A percentile compares a stretch with the other conserved stretches of the same genome.
These are phyloP conservation scores for Pipistrellus pygmaeus DNA, from an alignment of 2,797 vertebrate genomes.

Conservation along the genomic window DNA sequence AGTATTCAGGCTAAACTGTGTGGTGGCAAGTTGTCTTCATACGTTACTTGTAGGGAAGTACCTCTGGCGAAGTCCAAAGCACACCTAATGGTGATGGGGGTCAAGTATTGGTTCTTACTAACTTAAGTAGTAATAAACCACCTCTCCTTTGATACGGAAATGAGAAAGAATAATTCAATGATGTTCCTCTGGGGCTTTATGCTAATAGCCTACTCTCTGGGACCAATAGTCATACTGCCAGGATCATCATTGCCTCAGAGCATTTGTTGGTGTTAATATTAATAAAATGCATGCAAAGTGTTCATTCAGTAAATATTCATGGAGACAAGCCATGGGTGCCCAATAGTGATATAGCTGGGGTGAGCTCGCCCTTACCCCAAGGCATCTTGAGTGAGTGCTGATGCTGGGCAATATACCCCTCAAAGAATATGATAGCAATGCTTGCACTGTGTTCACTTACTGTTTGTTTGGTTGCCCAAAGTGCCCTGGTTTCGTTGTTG, in stretches of 20 bases:
- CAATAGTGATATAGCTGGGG: background rate
- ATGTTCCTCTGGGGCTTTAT: background rate
- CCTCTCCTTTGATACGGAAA: background rate
- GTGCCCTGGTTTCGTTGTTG: background rate
- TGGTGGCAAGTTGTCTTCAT: accelerated
- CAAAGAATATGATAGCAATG: accelerated
- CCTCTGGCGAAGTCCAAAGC: background rate
- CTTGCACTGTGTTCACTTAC: background rate
- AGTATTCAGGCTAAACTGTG: background rate
- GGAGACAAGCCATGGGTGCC: background rate
- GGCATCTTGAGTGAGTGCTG: accelerated
- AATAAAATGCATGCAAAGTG: constrained; percentile 14
- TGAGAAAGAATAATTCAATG: background rate
- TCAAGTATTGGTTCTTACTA: background rate
- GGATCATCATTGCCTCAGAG: background rate
- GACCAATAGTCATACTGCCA: background rate
- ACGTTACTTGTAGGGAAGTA: background rate
- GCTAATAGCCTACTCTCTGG: background rate
- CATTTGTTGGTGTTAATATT: constrained; percentile 37
- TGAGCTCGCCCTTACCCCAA: background rate
- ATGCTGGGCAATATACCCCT: background rate
- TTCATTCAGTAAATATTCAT: constrained; percentile 23
- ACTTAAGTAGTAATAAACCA: background rate
- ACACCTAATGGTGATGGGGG: background rate
- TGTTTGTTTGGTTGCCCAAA: background rate